Percentiles rank a stretch among this genome's conserved stretches.
phyloP scores from a whole-genome alignment of 2,797 vertebrate species.

The Propithecus deckenii region DNA sequence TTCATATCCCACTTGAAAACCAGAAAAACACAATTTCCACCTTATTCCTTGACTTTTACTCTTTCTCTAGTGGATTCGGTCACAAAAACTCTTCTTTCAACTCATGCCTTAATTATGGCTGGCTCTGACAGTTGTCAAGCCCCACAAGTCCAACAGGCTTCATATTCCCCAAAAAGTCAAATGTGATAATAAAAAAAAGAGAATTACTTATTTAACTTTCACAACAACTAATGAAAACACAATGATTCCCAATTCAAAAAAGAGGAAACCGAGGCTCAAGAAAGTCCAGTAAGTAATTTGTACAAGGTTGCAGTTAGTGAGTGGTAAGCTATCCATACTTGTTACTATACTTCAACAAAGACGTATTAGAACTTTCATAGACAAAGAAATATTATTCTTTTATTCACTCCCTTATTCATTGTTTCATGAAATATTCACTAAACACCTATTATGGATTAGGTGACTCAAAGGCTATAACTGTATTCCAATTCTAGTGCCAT shows the following conservation, averaged over 20 bases:
- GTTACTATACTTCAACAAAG: neutral
- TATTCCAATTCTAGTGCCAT: neutral
- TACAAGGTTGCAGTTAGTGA: neutral
- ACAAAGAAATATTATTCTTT: neutral
- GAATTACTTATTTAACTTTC: neutral
- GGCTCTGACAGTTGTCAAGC: neutral
- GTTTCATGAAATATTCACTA: neutral
- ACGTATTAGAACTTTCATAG: neutral
- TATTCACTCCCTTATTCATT: neutral
- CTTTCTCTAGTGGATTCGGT: neutral
- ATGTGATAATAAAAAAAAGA: neutral
- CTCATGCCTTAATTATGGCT: neutral
- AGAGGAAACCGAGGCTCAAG: neutral
- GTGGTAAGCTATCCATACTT: neutral
- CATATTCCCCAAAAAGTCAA: neutral
- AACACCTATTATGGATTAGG: neutral
- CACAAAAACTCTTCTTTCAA: neutral
- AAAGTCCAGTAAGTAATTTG: neutral
- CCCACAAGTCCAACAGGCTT: neutral
- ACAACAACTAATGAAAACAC: neutral
- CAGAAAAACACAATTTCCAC: neutral
- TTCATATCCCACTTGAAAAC: neutral
- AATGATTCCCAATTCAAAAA: conserved; percentile 2
- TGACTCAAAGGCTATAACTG: neutral
- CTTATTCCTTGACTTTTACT: neutral